Conservation (phyloP, 2,113 vertebrate genomes). For the Scomber scombrus region DNA sequence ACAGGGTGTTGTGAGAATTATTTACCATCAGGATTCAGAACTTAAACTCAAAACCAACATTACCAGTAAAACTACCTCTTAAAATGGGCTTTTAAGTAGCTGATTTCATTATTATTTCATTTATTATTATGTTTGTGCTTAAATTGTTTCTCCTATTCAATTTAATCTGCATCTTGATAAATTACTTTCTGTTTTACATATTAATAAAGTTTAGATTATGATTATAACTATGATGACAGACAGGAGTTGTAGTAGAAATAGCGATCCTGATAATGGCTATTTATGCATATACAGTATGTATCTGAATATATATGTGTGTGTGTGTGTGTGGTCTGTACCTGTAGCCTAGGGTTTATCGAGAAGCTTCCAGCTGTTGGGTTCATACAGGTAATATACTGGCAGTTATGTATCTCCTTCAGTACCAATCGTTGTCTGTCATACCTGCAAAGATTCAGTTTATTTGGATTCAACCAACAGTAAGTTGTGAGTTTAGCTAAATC, state of each 20-base stretch:
- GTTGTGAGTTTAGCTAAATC: not conserved
- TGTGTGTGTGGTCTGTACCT: slow-evolving; percentile 76
- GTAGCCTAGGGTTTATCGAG: slow-evolving; percentile 92
- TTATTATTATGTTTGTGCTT: not conserved
- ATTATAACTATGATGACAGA: not conserved
- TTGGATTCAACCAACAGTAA: not conserved
- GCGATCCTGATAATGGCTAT: not conserved
- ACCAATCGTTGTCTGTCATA: slow-evolving; percentile 95
- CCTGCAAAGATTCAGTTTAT: slow-evolving; percentile 83
- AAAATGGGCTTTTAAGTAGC: not conserved
- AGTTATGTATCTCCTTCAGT: slow-evolving; percentile 94
- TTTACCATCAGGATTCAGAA: not conserved
- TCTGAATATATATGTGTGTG: not conserved
- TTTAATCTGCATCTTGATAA: not conserved
- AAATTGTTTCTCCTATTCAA: slow-evolving; percentile 6
- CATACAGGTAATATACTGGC: slow-evolving; percentile 93
- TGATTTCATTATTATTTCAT: not conserved
- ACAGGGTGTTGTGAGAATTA: not conserved
- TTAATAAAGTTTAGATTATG: not conserved
- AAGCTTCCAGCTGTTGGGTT: slow-evolving; percentile 95
- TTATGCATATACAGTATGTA: not conserved
- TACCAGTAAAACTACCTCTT: not conserved
- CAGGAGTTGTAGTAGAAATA: not conserved
- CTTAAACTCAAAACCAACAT: not conserved
- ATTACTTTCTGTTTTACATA: not conserved